Base-by-base conservation (phyloP, 1,140 invertebrate species). In the Littorina saxatilis region DNA sequence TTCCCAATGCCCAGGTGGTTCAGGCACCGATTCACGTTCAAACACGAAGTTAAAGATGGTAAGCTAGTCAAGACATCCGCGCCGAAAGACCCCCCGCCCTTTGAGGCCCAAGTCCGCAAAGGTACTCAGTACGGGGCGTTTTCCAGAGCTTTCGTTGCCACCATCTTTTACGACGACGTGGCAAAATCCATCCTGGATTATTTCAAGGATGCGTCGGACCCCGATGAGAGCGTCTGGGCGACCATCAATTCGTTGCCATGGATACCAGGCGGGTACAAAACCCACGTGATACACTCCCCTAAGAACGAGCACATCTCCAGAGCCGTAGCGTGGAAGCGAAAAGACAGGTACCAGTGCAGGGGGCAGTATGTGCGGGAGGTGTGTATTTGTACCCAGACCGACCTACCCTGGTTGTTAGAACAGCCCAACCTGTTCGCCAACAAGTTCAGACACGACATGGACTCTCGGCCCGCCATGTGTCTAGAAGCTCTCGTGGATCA, bases 361-460 rank as follows among this genome's bases (percentile, higher is more conserved):
- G 74, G 74, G n/a, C 13, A 32, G 74, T 77, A 77, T 43, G 9
- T 52, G 9, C 40, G 55, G 27, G 47, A 50, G 1, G 74, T 77
- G 43, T 77, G 74, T 29, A 29, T 77, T 5, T 55, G 52, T 15
- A 29, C 47, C 17, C 72, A 85, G 39, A 83, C 75, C 17, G 91
- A 92, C 82, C 76, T 92, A 68, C 81, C 83, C 13, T 87, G 87
- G 85, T 76, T 91, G 1, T 39, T 77, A 2, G 79, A 68, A 1
- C 80, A 82, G 35, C 88, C 83, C 15, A 78, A 91, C 37, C 79
- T 91, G 66, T 84, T 90, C 79, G 89, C 87, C 20, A 92, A 92
- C 82, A 92, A 92, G 80, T 90, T 92, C 76, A 80, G 90, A 74
- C 35, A 80, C 29, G 81, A 89, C 66, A 84, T 82, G 68, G 87